phyloP scores from a whole-genome alignment of 2,113 vertebrate genomes.

The Urocolius indicus region DNA sequence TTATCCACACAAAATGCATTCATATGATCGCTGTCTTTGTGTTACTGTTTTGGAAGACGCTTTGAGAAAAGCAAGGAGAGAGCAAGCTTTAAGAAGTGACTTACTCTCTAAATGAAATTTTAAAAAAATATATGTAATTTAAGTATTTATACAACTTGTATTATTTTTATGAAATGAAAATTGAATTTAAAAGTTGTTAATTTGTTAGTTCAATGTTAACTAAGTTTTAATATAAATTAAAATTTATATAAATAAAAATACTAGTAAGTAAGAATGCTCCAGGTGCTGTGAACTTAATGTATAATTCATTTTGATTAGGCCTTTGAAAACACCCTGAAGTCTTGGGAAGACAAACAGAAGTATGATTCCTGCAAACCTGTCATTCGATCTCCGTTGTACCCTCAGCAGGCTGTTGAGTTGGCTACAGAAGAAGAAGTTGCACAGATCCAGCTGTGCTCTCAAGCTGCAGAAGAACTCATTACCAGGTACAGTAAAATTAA shows the following conservation, averaged over 20 bases:
- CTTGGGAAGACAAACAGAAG: conserved; percentile 98
- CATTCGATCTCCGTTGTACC: conserved; percentile 90
- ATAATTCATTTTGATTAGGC: conserved; percentile 79
- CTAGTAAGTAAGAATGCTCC: not conserved
- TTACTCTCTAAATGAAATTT: not conserved
- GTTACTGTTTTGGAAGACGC: not conserved
- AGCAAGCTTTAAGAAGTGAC: not conserved
- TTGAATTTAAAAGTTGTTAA: not conserved
- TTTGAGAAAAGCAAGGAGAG: not conserved
- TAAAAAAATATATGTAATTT: not conserved
- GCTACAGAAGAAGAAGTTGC: conserved; percentile 90
- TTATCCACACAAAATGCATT: not conserved
- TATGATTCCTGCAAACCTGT: conserved; percentile 88
- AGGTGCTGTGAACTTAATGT: not conserved
- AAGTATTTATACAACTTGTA: not conserved
- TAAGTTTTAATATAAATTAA: not conserved
- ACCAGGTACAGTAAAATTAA: conserved; percentile 80
- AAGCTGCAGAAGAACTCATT: conserved; percentile 94
- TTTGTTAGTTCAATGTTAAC: not conserved
- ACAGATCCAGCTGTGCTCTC: conserved; percentile 90
- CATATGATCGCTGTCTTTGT: not conserved
- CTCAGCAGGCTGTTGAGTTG: conserved; percentile 91
- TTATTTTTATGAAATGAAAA: not conserved
- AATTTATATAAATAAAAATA: not conserved
- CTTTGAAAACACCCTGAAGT: conserved; percentile 96